Base-by-base conservation (phyloP, 2,888 invertebrate species). In the Aporophyla lueneburgensis region DNA sequence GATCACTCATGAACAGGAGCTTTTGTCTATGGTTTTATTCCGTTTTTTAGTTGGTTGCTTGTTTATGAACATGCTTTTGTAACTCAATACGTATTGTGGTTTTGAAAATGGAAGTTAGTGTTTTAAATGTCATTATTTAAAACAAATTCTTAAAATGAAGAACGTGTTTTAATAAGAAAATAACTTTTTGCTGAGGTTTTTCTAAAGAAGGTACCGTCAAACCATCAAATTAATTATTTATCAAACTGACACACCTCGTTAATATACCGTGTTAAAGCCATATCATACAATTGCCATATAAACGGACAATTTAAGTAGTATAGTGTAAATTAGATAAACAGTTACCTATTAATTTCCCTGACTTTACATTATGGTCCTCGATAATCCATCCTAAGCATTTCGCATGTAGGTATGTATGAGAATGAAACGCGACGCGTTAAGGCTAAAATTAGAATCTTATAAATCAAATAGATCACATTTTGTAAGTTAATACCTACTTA, bases 1-100 rank as follows among this genome's bases (percentile, higher is more conserved):
- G 69, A 85, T 83, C 66, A 49, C 61, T 69, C 71, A 71, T 33
- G 49, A 59, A 80, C 40, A 58, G 27, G 21, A 71, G 61, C 46
- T 54, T 53, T 53, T 58, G 27, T 27, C 49, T 12, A 58, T 9
- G n/a, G 24, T 63, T 78, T 78, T 78, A 14, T 19, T 27, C 6
- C 0, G 5, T 43, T 66, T 46, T n/a, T 63, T 46, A 14, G 16
- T 9, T 33, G 14, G 14, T 5, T 12, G 6, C 33, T 24, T 71
- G 40, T 78, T 21, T 58, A 14, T 58, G 49, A 14, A n/a, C n/a
- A 46, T 33, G 6, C 6, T 61, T 46, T 53, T 24, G 19, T 7
- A 24, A 5, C 24, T 9, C 16, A 40, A 62, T 2, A 40, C 16
- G n/a, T 21, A 21, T n/a, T 40, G n/a, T 62, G 40, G 40, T 16